Evolutionary conservation across 2,113 vertebrate genomes (phyloP), one percentile per base, ranked within the genome.

Genomic region (Mesocricetus auratus): DNA sequence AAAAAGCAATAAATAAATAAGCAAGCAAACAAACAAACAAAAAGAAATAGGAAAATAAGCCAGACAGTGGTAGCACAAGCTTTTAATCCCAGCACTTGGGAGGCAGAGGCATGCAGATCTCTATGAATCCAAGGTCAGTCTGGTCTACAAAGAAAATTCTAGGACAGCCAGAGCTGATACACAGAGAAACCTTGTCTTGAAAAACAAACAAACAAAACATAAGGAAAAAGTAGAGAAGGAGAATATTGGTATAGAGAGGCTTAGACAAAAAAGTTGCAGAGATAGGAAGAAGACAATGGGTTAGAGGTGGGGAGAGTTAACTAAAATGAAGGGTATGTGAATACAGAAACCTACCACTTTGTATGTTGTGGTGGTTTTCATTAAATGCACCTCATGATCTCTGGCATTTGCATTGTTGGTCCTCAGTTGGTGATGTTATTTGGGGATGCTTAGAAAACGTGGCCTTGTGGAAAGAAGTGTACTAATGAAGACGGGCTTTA

Each of bases 61-160:
- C 9, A 53, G 9, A 53, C 50, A 53, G 50, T 53, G 36, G 16
- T 5, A 7, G 17, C 0, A 0, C 3, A 1, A 6, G 5, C 36
- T 36, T 71, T 71, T 71, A 71, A 71, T n/a, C 68, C 36, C 36
- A n/a, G 68, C 7, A 71, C 36, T 71, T 21, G 7, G 7, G 68
- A 69, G 36, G 17, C 15, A 71, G 15, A n/a, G 68, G 68, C 33
- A n/a, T 33, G 16, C 7, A 31, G 66, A 69, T 7, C 13, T 69
- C 68, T 69, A 9, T 50, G 33, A 69, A 13, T n/a, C 36, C 11
- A 19, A 71, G 33, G 36, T 5, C 68, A 71, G 36, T 3, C 33
- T 71, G 68, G 68, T n/a, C 68, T 71, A 71, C 68, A 71, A 17
- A 71, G 36, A 16, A 36, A 71, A 6, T 71, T 68, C 68, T 17